Evolutionary conservation across 2,797 vertebrate genomes (phyloP).

Genomic region (Atherinosoma microstoma): DNA sequence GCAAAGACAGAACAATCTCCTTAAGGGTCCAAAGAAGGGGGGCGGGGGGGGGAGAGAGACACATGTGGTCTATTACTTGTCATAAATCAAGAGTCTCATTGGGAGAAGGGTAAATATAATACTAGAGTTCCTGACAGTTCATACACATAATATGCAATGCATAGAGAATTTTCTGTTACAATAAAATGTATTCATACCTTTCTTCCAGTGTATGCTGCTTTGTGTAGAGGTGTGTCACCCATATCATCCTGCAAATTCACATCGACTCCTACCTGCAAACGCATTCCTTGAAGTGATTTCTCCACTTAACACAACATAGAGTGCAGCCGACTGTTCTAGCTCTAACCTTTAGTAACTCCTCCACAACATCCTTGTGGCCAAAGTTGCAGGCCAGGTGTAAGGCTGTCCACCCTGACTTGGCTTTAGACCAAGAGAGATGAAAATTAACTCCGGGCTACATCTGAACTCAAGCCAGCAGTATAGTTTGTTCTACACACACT

Average conservation of each 20-base stretch:
- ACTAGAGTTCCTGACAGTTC: slow-evolving; percentile 7
- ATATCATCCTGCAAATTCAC: slow-evolving; percentile 88
- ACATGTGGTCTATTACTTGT: slow-evolving; percentile 11
- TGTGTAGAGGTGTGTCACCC: slow-evolving; percentile 92
- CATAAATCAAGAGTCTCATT: slow-evolving; percentile 20
- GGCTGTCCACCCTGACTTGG: slow-evolving; percentile 89
- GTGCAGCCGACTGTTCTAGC: background rate
- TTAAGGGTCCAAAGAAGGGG: slow-evolving; percentile 50
- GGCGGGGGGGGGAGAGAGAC: background rate
- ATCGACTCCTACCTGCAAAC: slow-evolving; percentile 88
- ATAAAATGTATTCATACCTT: slow-evolving; percentile 80
- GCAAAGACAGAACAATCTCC: slow-evolving; percentile 92
- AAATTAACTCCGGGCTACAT: background rate
- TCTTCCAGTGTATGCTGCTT: slow-evolving; percentile 87
- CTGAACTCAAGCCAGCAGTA: background rate
- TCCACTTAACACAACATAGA: background rate
- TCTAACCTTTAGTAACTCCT: slow-evolving; percentile 87
- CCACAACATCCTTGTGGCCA: slow-evolving; percentile 88
- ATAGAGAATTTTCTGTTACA: background rate
- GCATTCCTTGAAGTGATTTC: background rate
- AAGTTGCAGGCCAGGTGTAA: slow-evolving; percentile 92
- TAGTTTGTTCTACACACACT: slow-evolving; percentile 15
- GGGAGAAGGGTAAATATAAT: slow-evolving; percentile 3
- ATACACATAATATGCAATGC: background rate
- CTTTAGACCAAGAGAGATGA: slow-evolving; percentile 72